Evolutionary conservation across 2,113 vertebrate genomes (phyloP), one percentile per base, ranked within the genome.

Genomic region (Brachyistius frenatus): DNA sequence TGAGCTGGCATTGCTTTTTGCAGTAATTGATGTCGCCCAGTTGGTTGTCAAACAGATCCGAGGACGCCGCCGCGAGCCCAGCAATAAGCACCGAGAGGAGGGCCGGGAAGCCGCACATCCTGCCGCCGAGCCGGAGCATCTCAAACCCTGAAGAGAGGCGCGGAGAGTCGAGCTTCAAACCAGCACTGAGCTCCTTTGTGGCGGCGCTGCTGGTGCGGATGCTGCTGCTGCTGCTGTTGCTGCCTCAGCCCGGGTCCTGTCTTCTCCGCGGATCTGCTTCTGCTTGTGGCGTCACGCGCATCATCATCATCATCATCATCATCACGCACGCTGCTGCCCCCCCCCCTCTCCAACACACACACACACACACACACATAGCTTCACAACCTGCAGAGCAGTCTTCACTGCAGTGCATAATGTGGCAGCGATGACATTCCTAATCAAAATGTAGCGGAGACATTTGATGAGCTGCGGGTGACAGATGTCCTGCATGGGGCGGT

Each of bases 11-110:
- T 88, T 96, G 96, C 87, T 92, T 94, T 86, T 95, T 97, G 95
- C 96, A 97, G 88, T 93, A 96, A 87, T 92, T 94, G 87, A 96
- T 96, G 92, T 96, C 96, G 66, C 96, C 96, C 74, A 96, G 96
- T 85, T 96, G 96, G 61, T 94, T 92, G 85, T 95, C 94, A 77
- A 96, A 96, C 33, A 96, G 93, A 85, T 96, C 96, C 32, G 90
- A 88, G 46, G 91, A 93, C 53, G 88, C 87, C 3, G 90, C 86
- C 11, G 91, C 92, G 44, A 93, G 64, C 16, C 81, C 93, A 33
- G 94, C 87, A 2, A 95, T 81, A 46, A 95, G 84, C 83, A 95
- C 70, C 46, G 93, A 88, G 67, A 94, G 80, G 72, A 95, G 86
- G 60, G 92, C 92, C 79, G 90, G 86, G 76, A 86, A 85, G 63